These are phyloP conservation scores for Bacillus rossius DNA, from an alignment of 1,140 invertebrate species.

Conservation along the genomic window DNA sequence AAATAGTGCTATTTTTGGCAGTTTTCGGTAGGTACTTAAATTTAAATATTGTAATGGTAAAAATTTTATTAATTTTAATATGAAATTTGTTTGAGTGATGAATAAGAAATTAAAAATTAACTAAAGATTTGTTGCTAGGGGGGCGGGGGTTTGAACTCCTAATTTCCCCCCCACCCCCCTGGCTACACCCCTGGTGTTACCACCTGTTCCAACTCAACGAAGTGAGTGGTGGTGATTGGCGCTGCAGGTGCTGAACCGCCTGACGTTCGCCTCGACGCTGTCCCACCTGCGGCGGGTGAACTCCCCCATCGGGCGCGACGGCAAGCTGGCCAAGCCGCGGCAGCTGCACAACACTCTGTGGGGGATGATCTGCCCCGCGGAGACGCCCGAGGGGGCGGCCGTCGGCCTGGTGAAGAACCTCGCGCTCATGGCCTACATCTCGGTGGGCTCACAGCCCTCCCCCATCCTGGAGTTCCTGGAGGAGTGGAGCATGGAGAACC, in stretches of 20 bases:
- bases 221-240: conserved; percentile 43
- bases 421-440: conserved; percentile 98
- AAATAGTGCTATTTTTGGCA: too few species aligned
- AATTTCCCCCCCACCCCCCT: too few species aligned
- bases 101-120: too few species aligned
- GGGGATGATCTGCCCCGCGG: conserved; percentile 99
- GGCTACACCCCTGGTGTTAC: too few species aligned
- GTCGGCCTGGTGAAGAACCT: conserved; percentile 93
- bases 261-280: conserved; percentile 96
- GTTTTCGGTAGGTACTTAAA: too few species aligned
- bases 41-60: too few species aligned
- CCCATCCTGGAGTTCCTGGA: conserved; percentile 99
- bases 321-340: conserved; percentile 95
- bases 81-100: too few species aligned
- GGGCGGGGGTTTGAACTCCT: too few species aligned
- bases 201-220: too few species aligned
- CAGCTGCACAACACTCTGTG: conserved; percentile 98
- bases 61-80: too few species aligned
- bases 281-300: conserved; percentile 96
- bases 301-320: conserved; percentile 97
- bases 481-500: conserved; percentile 99
- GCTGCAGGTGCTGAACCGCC: conserved; percentile 88
- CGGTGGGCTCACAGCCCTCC: conserved; percentile 95
- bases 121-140: too few species aligned
- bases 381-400: conserved; percentile 95